Conservation (phyloP, 2,113 vertebrate genomes). For the Aspidoscelis tigris region DNA sequence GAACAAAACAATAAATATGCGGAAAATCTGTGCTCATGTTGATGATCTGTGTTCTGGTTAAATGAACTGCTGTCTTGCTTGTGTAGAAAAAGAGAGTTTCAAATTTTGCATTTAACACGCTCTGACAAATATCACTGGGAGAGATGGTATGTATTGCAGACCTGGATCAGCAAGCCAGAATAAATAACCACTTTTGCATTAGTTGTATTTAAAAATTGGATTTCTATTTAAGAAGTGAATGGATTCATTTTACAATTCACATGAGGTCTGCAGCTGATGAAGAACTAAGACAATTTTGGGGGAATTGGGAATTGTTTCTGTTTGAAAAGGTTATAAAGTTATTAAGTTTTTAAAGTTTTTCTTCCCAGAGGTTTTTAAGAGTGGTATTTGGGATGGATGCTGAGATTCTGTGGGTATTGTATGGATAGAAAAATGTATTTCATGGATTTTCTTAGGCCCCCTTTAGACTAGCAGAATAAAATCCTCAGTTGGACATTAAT, state of each 20-base stretch:
- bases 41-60: conserved; percentile 5
- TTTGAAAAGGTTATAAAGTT: neutral
- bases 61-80: neutral
- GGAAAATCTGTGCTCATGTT: neutral
- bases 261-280: neutral
- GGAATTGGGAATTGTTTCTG: conserved; percentile 14
- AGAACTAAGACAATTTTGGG: neutral
- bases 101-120: conserved; percentile 1
- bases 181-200: neutral
- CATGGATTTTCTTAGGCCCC: neutral
- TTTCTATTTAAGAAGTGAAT: neutral
- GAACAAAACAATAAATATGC: fast-evolving
- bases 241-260: conserved; percentile 12
- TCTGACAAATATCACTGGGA: neutral
- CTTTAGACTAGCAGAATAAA: neutral
- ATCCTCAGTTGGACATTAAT: neutral
- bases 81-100: neutral
- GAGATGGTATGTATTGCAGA: conserved; percentile 19
- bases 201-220: neutral
- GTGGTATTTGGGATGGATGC: neutral
- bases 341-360: too few relatives aligned
- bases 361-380: neutral
- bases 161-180: neutral
- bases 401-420: fast-evolving
- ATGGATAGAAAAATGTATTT: neutral